Evolutionary conservation across 2,113 vertebrate species (phyloP).

Genomic region (Heptranchias perlo): DNA sequence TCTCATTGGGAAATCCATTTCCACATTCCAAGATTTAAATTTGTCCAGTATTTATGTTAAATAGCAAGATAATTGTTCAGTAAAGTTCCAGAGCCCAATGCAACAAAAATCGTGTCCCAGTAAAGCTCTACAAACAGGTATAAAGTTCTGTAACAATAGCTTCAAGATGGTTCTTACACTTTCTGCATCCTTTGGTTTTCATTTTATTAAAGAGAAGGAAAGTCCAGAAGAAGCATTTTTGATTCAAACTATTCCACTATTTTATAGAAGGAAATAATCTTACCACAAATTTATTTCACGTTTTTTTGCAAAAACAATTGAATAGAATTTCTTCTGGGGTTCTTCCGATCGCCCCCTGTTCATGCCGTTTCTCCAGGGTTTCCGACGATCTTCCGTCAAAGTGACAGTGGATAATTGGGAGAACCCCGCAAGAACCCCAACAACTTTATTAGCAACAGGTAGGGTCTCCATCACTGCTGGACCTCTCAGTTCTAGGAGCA

Average conservation of each 20-base stretch:
- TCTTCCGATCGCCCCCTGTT: no score
- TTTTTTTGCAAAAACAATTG: background rate
- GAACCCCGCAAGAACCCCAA: no score
- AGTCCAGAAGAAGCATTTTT: background rate
- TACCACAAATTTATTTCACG: background rate
- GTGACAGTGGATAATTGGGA: no score
- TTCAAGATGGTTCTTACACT: background rate
- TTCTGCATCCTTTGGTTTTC: background rate
- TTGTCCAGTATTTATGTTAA: background rate
- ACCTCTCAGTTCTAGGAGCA: no score
- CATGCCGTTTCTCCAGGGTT: no score
- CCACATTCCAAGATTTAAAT: background rate
- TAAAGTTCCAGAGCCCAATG: background rate
- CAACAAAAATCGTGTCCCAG: background rate
- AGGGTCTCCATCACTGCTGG: no score
- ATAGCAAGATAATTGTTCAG: background rate
- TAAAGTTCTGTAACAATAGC: background rate
- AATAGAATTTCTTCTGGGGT: no score
- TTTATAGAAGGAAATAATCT: background rate
- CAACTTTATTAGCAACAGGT: no score
- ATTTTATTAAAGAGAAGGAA: background rate
- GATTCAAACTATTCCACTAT: background rate
- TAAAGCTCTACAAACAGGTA: background rate
- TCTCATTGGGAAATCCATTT: background rate
- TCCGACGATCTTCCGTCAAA: no score